Conservation (phyloP, 2,888 invertebrate genomes). For the Sepioteuthis lessoniana region DNA sequence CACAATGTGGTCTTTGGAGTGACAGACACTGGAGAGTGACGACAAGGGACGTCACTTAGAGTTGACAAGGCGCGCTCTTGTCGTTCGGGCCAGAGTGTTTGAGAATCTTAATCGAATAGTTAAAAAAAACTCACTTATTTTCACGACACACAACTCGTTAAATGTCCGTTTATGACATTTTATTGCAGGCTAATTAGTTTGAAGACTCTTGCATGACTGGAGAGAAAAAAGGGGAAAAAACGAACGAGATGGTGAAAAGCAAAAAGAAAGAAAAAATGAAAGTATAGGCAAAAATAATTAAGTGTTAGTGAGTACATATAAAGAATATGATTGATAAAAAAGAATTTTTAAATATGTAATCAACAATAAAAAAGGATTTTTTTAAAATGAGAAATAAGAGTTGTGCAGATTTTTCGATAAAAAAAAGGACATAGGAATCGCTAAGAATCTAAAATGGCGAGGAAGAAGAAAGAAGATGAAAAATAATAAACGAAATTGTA, state of each 20-base stretch:
- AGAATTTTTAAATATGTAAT: neutral
- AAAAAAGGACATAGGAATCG: no score
- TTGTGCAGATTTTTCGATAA: no score
- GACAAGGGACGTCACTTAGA: neutral
- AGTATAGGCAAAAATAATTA: no score
- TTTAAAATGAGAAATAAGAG: no score
- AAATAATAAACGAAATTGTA: no score
- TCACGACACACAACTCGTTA: neutral
- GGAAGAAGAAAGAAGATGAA: no score
- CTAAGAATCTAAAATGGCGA: no score
- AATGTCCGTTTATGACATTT: slow-evolving; percentile 18
- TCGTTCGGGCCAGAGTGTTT: neutral
- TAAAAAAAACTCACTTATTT: neutral
- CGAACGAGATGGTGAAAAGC: no score
- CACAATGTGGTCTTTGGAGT: neutral
- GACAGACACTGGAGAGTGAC: neutral
- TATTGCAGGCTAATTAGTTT: neutral
- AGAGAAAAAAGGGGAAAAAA: no score
- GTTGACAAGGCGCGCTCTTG: neutral
- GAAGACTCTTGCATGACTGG: neutral
- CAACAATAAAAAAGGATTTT: neutral
- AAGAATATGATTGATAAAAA: neutral
- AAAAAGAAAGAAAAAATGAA: no score
- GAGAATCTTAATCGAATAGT: neutral
- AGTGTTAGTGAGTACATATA: no score